Percentiles rank a stretch among this genome's conserved stretches.
phyloP scores from a whole-genome alignment of 2,113 vertebrate genomes.

The Triplophysa dalaica region DNA sequence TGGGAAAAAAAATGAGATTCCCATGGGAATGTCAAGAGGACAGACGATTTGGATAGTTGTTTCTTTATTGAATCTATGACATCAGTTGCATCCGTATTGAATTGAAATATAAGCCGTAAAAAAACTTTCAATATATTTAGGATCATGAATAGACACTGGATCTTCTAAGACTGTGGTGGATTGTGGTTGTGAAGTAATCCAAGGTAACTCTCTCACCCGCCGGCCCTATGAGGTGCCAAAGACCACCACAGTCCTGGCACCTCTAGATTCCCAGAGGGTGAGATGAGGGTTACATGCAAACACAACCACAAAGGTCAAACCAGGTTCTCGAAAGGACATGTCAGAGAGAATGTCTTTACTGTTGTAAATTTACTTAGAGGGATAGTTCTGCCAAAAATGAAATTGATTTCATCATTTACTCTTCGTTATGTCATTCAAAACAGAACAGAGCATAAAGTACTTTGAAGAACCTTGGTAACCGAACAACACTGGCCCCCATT shows the following conservation, averaged over 20 bases:
- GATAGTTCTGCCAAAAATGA: too few species aligned
- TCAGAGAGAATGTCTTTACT: too few species aligned
- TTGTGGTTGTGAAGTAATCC: background rate
- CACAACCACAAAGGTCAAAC: slow-evolving; percentile 12
- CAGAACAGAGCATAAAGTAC: too few species aligned
- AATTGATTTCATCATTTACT: too few species aligned
- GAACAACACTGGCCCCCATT: too few species aligned
- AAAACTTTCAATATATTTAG: background rate
- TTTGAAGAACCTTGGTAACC: too few species aligned
- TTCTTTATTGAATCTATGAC: background rate
- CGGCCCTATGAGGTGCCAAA: slow-evolving; percentile 37
- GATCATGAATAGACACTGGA: background rate
- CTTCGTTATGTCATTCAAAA: too few species aligned
- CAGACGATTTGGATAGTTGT: background rate
- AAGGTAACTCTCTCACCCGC: slow-evolving; percentile 16
- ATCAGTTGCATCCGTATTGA: background rate
- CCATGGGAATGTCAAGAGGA: slow-evolving; percentile 30
- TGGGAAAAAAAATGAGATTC: slow-evolving; percentile 9
- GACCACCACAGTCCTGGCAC: slow-evolving; percentile 26
- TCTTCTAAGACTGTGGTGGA: background rate
- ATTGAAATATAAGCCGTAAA: background rate
- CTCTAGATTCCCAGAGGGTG: slow-evolving; percentile 14
- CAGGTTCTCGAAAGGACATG: background rate
- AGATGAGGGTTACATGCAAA: background rate
- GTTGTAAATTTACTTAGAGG: too few species aligned